Percentiles rank a stretch among this genome's conserved stretches.
These are phyloP conservation scores for Papilio elwesi DNA, from an alignment of 2,888 invertebrate genomes.

Conservation along the genomic window DNA sequence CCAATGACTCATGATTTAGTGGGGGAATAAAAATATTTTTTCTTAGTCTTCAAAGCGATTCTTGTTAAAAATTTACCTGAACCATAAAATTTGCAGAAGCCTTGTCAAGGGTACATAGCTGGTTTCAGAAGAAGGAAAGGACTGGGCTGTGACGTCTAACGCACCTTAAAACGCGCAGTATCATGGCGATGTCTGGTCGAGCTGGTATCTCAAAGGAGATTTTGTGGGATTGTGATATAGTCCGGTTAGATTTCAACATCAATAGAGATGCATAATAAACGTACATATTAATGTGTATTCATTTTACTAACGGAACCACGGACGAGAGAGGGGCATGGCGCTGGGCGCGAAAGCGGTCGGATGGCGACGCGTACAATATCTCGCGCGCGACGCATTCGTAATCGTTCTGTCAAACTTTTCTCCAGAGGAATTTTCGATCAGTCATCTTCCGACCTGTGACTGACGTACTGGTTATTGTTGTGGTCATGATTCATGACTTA, in stretches of 20 bases:
- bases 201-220: no score
- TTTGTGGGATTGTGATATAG: not conserved
- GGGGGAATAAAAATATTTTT: no score
- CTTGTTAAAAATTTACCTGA: no score
- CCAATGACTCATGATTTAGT: no score
- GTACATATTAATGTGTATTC: constrained; percentile 7
- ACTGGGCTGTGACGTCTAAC: no score
- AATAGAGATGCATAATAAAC: not conserved
- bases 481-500: constrained; percentile 45
- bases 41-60: no score
- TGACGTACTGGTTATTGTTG: constrained; percentile 47
- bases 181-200: no score
- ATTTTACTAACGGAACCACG: constrained; percentile 28
- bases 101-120: no score
- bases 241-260: not conserved
- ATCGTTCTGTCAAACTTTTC: constrained; percentile 76
- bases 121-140: no score
- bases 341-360: constrained; percentile 69
- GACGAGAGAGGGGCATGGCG: constrained; percentile 26
- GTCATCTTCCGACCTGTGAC: constrained; percentile 48
- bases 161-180: no score
- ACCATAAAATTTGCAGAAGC: no score
- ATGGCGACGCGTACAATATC: constrained; percentile 74
- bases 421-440: constrained; percentile 67
- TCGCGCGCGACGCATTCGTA: constrained; percentile 67